Evolutionary conservation across 2,888 invertebrate genomes (phyloP).

Genomic region (Gisinianus flammeolus): DNA sequence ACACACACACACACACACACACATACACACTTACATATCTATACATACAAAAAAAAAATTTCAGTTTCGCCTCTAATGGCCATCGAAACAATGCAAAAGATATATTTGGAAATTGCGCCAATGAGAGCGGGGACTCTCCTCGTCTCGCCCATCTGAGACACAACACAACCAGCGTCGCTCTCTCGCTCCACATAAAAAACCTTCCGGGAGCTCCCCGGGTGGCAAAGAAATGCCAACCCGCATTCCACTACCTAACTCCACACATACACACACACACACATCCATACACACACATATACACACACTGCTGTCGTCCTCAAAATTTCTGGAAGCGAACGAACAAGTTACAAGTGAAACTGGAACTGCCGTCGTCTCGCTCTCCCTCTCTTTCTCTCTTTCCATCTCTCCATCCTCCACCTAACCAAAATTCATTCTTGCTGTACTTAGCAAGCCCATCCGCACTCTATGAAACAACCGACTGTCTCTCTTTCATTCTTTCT

Average conservation of each 20-base stretch:
- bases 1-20: too few relatives aligned
- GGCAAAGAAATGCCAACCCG: constrained; percentile 47
- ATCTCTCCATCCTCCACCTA: constrained; percentile 4
- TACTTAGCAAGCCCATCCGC: constrained; percentile 22
- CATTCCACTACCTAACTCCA: constrained; percentile 43
- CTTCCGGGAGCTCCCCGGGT: constrained; percentile 52
- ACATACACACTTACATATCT: too few relatives aligned
- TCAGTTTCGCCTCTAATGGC: constrained; percentile 50
- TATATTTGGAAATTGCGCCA: constrained; percentile 49
- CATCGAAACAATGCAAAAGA: constrained; percentile 53
- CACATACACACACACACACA: too few relatives aligned
- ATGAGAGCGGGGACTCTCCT: constrained; percentile 40
- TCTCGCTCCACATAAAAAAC: constrained; percentile 44
- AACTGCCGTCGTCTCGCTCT: not conserved
- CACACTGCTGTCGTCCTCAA: constrained; percentile 12
- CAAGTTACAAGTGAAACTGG: too few relatives aligned
- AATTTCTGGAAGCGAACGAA: constrained; percentile 22
- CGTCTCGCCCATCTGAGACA: constrained; percentile 33
- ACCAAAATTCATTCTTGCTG: constrained; percentile 15
- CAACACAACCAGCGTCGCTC: too few relatives aligned
- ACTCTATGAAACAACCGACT: constrained; percentile 31
- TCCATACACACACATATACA: too few relatives aligned
- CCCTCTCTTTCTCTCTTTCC: not conserved
- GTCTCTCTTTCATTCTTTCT: not conserved
- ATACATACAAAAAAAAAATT: constrained; percentile 47